phyloP scores from a whole-genome alignment of 2,797 vertebrate genomes.

The Margarornis squamiger region DNA sequence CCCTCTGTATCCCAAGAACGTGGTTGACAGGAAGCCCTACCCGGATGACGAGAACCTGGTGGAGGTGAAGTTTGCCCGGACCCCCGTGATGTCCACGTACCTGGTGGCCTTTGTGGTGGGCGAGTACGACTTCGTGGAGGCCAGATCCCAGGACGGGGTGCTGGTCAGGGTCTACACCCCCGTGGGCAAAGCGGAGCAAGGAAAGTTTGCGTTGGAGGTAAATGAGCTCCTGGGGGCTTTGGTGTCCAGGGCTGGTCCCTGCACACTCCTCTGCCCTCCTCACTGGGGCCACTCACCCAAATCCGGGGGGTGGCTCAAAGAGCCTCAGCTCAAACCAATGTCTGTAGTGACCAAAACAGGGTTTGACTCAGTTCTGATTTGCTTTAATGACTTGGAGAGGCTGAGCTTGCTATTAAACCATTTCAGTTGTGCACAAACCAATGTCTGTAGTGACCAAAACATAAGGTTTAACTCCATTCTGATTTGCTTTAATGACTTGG shows the following conservation, averaged over 20 bases:
- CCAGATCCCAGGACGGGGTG: conserved; percentile 90
- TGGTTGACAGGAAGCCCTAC: conserved; percentile 90
- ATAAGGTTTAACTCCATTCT: not conserved
- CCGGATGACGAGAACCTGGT: conserved; percentile 91
- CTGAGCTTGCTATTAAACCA: not conserved
- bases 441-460: not conserved
- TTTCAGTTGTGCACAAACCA: not conserved
- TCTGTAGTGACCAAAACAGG: not conserved
- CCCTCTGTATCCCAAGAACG: conserved; percentile 78
- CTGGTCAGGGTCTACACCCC: conserved; percentile 96
- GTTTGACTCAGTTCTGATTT: not conserved
- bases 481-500: not conserved
- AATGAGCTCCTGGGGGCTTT: conserved; percentile 41
- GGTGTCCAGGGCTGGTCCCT: not conserved
- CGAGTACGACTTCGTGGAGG: conserved; percentile 97
- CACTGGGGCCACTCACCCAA: not conserved
- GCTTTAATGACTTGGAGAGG: not conserved
- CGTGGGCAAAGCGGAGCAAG: conserved; percentile 94
- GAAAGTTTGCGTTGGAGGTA: conserved; percentile 98
- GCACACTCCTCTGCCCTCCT: not conserved
- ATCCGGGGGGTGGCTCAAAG: not conserved
- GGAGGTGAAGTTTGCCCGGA: conserved; percentile 94
- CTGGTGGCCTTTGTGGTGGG: conserved; percentile 98
- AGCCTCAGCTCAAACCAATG: not conserved
- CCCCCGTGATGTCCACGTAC: conserved; percentile 96